phyloP scores from a whole-genome alignment of 2,797 vertebrate species.

The Muscicapa comitata region DNA sequence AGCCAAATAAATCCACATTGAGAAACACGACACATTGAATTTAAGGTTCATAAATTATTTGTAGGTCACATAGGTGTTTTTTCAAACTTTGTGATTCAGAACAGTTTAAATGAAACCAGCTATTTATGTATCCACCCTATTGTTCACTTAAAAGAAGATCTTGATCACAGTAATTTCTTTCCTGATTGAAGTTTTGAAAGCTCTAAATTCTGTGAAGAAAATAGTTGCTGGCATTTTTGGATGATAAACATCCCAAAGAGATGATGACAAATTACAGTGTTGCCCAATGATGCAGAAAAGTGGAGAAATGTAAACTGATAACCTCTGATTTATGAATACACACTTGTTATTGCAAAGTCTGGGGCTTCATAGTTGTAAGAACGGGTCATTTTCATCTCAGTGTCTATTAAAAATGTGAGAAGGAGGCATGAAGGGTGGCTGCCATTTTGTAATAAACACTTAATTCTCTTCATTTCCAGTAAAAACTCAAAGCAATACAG shows the following conservation, averaged over 20 bases:
- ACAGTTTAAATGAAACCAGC: not conserved
- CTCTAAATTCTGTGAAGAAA: slow-evolving; percentile 21
- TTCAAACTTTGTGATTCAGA: not conserved
- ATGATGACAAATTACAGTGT: slow-evolving; percentile 40
- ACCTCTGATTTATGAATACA: slow-evolving; percentile 23
- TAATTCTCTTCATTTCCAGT: not conserved
- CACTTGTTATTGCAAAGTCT: not conserved
- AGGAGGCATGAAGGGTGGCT: not conserved
- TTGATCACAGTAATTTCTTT: slow-evolving; percentile 16
- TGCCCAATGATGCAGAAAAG: slow-evolving; percentile 31
- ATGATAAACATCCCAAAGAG: slow-evolving; percentile 20
- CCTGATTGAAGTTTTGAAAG: not conserved
- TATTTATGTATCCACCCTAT: not conserved
- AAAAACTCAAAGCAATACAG: not conserved
- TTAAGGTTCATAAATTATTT: not conserved
- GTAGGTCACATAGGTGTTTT: not conserved
- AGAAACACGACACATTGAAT: not conserved
- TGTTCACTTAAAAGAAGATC: not conserved
- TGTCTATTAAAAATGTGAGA: slow-evolving; percentile 9
- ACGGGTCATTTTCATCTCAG: not conserved
- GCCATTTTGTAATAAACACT: not conserved
- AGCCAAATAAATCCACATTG: not conserved
- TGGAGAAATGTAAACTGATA: not conserved
- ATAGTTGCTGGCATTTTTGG: slow-evolving; percentile 18
- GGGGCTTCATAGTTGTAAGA: not conserved